A percentile compares a stretch with the other conserved stretches of the same genome.
These are phyloP conservation scores for Rafetus swinhoei DNA, from an alignment of 2,113 vertebrate species.

Conservation along the genomic window DNA sequence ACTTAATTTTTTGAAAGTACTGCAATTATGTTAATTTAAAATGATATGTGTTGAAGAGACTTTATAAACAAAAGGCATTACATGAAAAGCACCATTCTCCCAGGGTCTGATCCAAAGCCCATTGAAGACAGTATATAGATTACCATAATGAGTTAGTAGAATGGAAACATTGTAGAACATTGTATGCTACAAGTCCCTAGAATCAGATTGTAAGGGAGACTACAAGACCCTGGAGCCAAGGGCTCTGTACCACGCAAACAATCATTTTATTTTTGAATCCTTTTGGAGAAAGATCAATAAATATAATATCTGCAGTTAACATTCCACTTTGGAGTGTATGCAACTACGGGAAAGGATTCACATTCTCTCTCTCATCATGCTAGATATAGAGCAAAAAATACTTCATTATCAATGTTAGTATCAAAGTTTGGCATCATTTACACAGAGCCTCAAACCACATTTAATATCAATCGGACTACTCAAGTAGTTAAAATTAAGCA, in stretches of 20 bases:
- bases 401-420: conserved; percentile 17
- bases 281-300: not conserved
- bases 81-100: not conserved
- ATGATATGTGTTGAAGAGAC: not conserved
- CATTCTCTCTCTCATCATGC: not conserved
- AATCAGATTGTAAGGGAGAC: rapidly evolving
- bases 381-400: not conserved
- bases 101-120: not conserved
- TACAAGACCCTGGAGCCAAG: not conserved
- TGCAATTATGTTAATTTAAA: not conserved
- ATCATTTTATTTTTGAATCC: not conserved
- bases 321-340: not conserved
- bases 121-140: not conserved
- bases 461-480: not conserved
- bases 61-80: not conserved
- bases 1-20: not conserved
- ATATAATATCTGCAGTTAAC: not conserved
- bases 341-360: not conserved
- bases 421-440: not conserved
- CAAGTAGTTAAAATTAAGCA: conserved; percentile 11
- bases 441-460: conserved; percentile 2
- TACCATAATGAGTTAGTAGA: not conserved
- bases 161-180: not conserved
- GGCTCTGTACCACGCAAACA: not conserved
- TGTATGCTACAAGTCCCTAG: not conserved